Evolutionary conservation across 2,797 vertebrate species (phyloP), one percentile per base, ranked within the genome.

Genomic region (Sphaeramia orbicularis): DNA sequence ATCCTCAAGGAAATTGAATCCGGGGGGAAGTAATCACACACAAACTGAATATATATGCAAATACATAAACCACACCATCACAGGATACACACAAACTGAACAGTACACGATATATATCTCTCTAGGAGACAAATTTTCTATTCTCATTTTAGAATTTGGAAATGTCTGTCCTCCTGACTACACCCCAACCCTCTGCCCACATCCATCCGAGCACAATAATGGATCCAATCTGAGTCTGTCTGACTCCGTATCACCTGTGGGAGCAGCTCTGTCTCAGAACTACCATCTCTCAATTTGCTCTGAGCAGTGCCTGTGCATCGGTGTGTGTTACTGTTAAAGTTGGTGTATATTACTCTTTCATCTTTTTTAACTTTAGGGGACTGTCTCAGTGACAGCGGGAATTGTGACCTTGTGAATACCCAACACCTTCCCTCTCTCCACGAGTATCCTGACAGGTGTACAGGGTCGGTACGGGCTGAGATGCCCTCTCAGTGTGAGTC

Each of bases 1-100:
- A 63, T 81, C 74, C 65, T 56, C 7, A 36, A 77, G 61, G 69
- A 83, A 81, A 83, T 53, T 74, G 63, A 80, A 78, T 80, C 44
- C 10, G 18, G 58, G 55, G 59, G 24, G 24, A 68, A 47, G 41
- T 62, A 60, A 60, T 41, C 18, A 38, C 40, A 71, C 9, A 57
- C 41, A 62, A 44, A 42, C 10, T 13, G 43, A 49, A 64, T 64
- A 60, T 9, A 71, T 32, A 70, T 71, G 42, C 42, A 52, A 14
- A 81, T 35, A 54, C 10, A 24, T 24, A 40, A 4, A 16, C 36
- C 41, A 63, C 62, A 52, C 21, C 50, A 57, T 51, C 63, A 54
- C 2, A 65, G n/a, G 4, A 16, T 7, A 50, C 15, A 53, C 35
- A 38, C 2, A 64, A 7, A 52, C 12, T 1, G 0, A 48, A 9